Evolutionary conservation across 2,888 invertebrate species (phyloP).

Genomic region (Drosophila neoperkinsi): DNA sequence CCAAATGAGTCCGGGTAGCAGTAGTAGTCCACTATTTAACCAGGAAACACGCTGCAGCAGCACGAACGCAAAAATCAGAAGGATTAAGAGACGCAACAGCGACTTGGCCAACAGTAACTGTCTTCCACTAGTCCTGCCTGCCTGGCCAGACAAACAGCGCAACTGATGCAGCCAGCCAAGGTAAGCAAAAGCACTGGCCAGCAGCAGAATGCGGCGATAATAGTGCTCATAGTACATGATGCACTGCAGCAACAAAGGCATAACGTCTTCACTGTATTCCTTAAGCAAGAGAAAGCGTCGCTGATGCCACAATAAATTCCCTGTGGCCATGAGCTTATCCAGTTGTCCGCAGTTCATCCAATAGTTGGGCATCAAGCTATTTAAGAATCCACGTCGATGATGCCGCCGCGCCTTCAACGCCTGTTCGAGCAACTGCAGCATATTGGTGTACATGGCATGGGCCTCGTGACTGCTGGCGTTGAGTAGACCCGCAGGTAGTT

Average conservation of each 20-base stretch:
- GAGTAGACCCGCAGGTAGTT: conserved; percentile 71
- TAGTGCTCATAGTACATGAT: conserved; percentile 94
- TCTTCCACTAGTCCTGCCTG: background rate
- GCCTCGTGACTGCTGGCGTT: conserved; percentile 85
- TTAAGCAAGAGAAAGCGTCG: conserved; percentile 77
- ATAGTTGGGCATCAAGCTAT: conserved; percentile 33
- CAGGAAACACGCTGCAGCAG: conserved; percentile 88
- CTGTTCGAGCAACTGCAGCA: conserved; percentile 91
- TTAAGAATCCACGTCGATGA: conserved; percentile 67
- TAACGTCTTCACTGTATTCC: conserved; percentile 87
- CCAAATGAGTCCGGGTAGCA: conserved; percentile 87
- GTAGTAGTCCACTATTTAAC: conserved; percentile 88
- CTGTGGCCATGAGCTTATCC: conserved; percentile 21
- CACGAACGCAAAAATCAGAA: conserved; percentile 66
- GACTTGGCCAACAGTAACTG: background rate
- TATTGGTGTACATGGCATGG: conserved; percentile 90
- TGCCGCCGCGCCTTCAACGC: conserved; percentile 60
- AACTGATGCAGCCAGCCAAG: conserved; percentile 90
- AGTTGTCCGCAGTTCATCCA: conserved; percentile 56
- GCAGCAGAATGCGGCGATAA: conserved; percentile 89
- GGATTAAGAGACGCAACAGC: background rate
- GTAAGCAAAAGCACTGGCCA: conserved; percentile 88
- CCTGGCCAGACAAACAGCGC: conserved; percentile 28
- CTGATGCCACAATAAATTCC: conserved; percentile 23
- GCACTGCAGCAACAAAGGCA: conserved; percentile 89